Evolutionary conservation across 2,797 vertebrate species (phyloP).

Genomic region (Gorsachius magnificus): DNA sequence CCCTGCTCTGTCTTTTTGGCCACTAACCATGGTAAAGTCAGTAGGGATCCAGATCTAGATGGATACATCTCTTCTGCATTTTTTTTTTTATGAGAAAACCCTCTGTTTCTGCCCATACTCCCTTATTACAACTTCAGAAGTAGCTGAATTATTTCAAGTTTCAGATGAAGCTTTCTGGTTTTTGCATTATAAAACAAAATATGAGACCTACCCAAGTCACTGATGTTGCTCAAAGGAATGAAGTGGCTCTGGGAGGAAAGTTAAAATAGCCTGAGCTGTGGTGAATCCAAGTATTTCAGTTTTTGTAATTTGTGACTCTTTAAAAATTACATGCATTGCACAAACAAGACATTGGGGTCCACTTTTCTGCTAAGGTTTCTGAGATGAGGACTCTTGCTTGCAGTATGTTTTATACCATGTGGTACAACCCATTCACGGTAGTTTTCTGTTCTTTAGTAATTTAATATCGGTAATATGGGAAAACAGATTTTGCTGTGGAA

Average conservation of each 20-base stretch:
- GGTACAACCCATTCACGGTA: background rate
- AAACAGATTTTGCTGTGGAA: background rate
- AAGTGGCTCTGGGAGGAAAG: background rate
- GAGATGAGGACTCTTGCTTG: background rate
- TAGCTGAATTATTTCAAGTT: background rate
- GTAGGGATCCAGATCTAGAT: background rate
- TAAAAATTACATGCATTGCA: background rate
- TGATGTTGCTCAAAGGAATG: background rate
- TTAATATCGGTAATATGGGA: background rate
- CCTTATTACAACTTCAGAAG: background rate
- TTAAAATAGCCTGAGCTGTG: background rate
- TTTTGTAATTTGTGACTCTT: background rate
- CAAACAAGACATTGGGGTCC: background rate
- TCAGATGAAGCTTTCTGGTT: background rate
- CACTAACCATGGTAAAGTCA: background rate
- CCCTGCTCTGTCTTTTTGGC: background rate
- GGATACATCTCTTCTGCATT: background rate
- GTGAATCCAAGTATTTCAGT: background rate
- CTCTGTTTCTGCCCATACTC: background rate
- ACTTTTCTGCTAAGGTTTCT: background rate
- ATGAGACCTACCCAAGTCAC: background rate
- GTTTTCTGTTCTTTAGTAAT: background rate
- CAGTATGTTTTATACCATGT: background rate
- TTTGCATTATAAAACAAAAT: background rate
- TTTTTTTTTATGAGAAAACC: background rate